These are phyloP conservation scores for Sciurus carolinensis DNA, from an alignment of 2,797 vertebrate species.

Conservation along the genomic window DNA sequence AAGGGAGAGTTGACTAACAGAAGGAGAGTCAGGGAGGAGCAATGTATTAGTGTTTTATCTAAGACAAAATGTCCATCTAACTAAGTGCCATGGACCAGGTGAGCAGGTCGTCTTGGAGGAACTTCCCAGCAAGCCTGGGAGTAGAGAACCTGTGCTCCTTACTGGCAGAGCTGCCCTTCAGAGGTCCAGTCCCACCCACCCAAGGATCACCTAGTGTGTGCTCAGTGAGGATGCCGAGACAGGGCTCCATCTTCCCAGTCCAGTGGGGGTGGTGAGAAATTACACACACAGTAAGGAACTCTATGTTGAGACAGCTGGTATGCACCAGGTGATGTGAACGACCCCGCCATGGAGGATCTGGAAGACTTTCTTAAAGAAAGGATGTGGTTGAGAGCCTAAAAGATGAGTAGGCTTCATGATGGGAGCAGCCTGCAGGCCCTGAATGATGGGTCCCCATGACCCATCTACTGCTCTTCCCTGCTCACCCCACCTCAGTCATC, in stretches of 20 bases:
- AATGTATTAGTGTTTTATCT: neutral
- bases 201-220: neutral
- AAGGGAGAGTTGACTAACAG: too few relatives aligned
- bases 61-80: neutral
- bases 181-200: neutral
- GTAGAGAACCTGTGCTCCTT: too few relatives aligned
- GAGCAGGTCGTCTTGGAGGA: neutral
- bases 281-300: neutral
- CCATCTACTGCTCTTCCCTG: neutral
- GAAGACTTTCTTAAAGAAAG: neutral
- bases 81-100: too few relatives aligned
- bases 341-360: neutral
- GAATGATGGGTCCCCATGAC: accelerated
- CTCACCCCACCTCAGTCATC: neutral
- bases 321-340: too few relatives aligned
- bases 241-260: neutral
- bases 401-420: neutral
- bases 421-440: neutral
- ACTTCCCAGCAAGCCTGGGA: neutral
- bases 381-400: neutral
- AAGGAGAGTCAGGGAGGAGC: neutral
- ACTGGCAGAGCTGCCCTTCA: neutral
- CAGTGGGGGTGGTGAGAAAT: neutral
- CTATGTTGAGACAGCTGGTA: too few relatives aligned
- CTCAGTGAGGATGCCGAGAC: neutral